Base-by-base conservation (phyloP, 2,113 vertebrate genomes). In the Orthonyx spaldingii region DNA sequence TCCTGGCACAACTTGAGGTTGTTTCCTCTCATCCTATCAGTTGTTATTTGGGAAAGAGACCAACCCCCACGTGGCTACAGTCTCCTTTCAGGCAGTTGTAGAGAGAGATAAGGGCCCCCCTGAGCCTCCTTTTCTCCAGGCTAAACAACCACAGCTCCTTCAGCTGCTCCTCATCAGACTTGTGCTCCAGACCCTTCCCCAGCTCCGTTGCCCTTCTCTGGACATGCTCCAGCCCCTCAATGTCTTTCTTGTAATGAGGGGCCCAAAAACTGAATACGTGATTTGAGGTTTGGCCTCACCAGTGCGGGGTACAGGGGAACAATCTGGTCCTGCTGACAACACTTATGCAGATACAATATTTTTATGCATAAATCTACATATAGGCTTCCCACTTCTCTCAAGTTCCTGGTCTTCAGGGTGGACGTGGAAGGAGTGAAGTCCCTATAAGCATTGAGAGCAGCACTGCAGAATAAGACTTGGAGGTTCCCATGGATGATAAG, bases 101-200 rank as follows among this genome's bases (percentile, higher is more conserved):
- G 22, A 60, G 39, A 28, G 13, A 0, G 0, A 24, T 19, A 47
- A 68, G 11, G 26, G 47, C 1, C 0, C 3, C 5, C 4, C n/a
- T 6, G 15, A 60, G 9, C 22, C 9, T 55, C 26, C 18, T 74
- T 49, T 46, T 55, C 53, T 55, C 13, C 10, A 60, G 30, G 16
- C 1, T 33, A 21, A 80, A 68, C 6, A 35, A 0, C 1, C 4
- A 0, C 24, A 79, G 0, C 13, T 41, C 1, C 12, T 26, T 4
- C 50, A 78, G 57, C 7, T 2, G 1, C 4, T 52, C 33, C 33
- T 16, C 33, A n/a, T 3, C 4, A 18, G 4, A 13, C 1, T 26
- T 64, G 6, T 37, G 22, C 53, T 20, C 60, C 47, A 74, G 46
- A 28, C 7, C 1, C 16, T 17, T 28, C 22, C 2, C 9, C 19